phyloP scores from a whole-genome alignment of 2,888 invertebrate genomes.

The Oscheius onirici region DNA sequence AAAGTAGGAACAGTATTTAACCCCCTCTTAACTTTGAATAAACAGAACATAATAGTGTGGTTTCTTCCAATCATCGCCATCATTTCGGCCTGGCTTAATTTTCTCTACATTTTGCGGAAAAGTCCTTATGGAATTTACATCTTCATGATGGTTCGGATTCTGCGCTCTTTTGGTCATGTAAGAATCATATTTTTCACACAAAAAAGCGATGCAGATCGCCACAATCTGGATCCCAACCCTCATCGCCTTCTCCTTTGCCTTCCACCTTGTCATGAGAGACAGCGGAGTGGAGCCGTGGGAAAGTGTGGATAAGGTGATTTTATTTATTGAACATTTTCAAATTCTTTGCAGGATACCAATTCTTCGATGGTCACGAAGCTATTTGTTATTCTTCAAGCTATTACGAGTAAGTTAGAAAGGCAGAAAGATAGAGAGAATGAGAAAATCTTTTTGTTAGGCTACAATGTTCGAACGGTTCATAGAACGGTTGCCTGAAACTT shows the following conservation, averaged over 20 bases:
- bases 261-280: constrained; percentile 68
- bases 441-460: no score
- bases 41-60: constrained; percentile 59
- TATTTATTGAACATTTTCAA: background rate
- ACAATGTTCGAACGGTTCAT: no score
- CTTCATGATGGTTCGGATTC: constrained; percentile 69
- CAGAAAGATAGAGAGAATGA: no score
- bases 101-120: constrained; percentile 57
- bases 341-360: constrained; percentile 38
- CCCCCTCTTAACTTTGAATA: background rate
- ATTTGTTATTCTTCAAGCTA: constrained; percentile 63
- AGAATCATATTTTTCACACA: background rate
- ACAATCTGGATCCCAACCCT: constrained; percentile 70
- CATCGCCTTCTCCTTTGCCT: constrained; percentile 68
- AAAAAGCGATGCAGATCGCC: constrained; percentile 55
- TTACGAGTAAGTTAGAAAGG: no score
- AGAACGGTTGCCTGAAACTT: no score
- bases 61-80: constrained; percentile 69
- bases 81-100: constrained; percentile 67
- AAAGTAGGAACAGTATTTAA: constrained; percentile 48
- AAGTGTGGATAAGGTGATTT: constrained; percentile 40
- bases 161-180: constrained; percentile 63
- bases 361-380: constrained; percentile 48
- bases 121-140: constrained; percentile 70
- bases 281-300: constrained; percentile 68